These are phyloP conservation scores for Megalonaias nervosa DNA, from an alignment of 1,140 invertebrate genomes.

Conservation along the genomic window DNA sequence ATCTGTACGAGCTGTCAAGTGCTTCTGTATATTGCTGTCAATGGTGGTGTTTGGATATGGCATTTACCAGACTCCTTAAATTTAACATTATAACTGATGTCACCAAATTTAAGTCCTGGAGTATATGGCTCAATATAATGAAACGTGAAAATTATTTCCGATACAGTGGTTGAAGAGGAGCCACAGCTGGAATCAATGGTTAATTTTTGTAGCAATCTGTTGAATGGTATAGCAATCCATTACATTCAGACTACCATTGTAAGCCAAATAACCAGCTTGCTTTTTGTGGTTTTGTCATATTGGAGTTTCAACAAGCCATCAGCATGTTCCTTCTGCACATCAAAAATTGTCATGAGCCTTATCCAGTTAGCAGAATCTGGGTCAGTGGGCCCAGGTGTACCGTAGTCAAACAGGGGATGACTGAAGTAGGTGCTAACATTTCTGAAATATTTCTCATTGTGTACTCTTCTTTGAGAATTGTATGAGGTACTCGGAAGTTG, in stretches of 20 bases:
- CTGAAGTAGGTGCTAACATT: conserved; percentile 56
- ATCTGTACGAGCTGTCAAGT: background rate
- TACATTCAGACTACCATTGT: conserved; percentile 11
- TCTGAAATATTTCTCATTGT: conserved; percentile 59
- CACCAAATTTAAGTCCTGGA: conserved; percentile 55
- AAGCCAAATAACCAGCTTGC: conserved; percentile 38
- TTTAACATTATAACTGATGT: conserved; percentile 50
- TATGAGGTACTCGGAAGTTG: conserved; percentile 52
- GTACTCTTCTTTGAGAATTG: conserved; percentile 53
- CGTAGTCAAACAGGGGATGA: conserved; percentile 42
- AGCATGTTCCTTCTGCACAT: conserved; percentile 38
- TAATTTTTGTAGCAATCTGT: conserved; percentile 24
- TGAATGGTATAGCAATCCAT: conserved; percentile 45
- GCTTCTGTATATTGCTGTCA: background rate
- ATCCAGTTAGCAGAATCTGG: conserved; percentile 41
- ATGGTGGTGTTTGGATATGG: conserved; percentile 17
- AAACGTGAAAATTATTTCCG: conserved; percentile 45
- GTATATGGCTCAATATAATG: conserved; percentile 41
- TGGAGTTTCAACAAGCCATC: conserved; percentile 40
- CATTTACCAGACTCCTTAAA: conserved; percentile 30
- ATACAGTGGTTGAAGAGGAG: background rate
- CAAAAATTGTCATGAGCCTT: conserved; percentile 46
- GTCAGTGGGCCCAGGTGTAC: background rate
- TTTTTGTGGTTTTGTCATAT: conserved; percentile 30
- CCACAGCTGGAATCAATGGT: conserved; percentile 13